phyloP scores from a whole-genome alignment of 1,140 invertebrate species.

The Ladona fulva region DNA sequence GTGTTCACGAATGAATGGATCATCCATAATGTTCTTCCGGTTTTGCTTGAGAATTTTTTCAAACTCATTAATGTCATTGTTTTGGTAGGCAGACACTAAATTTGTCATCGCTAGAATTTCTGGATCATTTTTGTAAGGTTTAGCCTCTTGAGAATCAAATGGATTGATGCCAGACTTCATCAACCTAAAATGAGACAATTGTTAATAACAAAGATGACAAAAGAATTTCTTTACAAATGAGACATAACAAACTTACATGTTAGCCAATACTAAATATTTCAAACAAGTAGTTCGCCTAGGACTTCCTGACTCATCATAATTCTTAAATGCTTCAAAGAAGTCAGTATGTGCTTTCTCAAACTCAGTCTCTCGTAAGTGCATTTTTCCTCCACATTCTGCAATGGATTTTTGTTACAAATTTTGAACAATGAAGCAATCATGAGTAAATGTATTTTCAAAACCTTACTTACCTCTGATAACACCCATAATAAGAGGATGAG shows the following conservation, averaged over 20 bases:
- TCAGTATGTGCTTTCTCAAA: conserved; percentile 99
- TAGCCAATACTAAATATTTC: conserved; percentile 97
- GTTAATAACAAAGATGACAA: conserved; percentile 15
- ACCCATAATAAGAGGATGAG: conserved; percentile 98
- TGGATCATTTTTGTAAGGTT: conserved; percentile 98
- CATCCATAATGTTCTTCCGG: conserved; percentile 96
- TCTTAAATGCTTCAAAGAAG: conserved; percentile 99
- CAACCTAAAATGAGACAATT: conserved; percentile 49
- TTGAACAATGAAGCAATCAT: not conserved
- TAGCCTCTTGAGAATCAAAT: conserved; percentile 99
- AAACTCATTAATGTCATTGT: conserved; percentile 98
- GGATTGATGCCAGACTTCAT: conserved; percentile 99
- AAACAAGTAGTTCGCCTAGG: conserved; percentile 93
- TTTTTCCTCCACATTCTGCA: conserved; percentile 97
- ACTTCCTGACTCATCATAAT: conserved; percentile 99
- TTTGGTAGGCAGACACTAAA: conserved; percentile 96
- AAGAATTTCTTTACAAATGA: not conserved
- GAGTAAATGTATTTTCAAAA: not conserved
- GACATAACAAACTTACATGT: conserved; percentile 61
- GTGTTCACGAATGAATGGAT: conserved; percentile 98
- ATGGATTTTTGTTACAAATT: conserved; percentile 23
- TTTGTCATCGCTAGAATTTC: conserved; percentile 99
- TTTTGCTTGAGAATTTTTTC: conserved; percentile 94
- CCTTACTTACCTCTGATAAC: conserved; percentile 78
- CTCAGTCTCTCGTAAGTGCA: conserved; percentile 97